A percentile compares a stretch with the other conserved stretches of the same genome.
Evolutionary conservation across 2,113 vertebrate genomes (phyloP).

Genomic region (Notechis scutatus): DNA sequence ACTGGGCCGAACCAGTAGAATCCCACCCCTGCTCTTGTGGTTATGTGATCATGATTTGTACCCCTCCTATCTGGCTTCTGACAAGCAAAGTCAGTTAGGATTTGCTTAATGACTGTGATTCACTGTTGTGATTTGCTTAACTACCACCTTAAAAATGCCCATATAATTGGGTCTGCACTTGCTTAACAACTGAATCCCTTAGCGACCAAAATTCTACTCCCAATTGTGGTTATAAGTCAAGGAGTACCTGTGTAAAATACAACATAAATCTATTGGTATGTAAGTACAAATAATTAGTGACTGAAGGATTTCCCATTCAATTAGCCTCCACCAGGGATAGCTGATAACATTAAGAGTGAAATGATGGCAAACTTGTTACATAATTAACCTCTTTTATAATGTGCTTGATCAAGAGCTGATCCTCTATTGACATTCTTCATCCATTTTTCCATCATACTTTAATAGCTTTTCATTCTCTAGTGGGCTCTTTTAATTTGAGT

Average conservation of each 20-base stretch:
- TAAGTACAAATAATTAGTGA: constrained; percentile 11
- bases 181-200: neutral
- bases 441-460: neutral
- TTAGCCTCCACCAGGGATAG: neutral
- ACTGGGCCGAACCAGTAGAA: too few species aligned
- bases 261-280: neutral
- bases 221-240: neutral
- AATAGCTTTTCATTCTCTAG: neutral
- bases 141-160: neutral
- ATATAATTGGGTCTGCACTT: neutral
- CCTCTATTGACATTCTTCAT: neutral
- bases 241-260: neutral
- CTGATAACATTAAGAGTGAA: constrained; percentile 2
- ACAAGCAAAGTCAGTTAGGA: neutral
- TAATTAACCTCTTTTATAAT: constrained; percentile 14
- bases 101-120: too few species aligned
- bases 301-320: constrained; percentile 10
- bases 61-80: neutral
- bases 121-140: neutral
- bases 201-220: neutral
- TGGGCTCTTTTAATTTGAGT: neutral
- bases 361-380: neutral
- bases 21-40: too few species aligned
- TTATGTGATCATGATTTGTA: neutral
- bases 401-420: neutral